phyloP scores from a whole-genome alignment of 2,797 vertebrate species.

The Sebastes iracundus region DNA sequence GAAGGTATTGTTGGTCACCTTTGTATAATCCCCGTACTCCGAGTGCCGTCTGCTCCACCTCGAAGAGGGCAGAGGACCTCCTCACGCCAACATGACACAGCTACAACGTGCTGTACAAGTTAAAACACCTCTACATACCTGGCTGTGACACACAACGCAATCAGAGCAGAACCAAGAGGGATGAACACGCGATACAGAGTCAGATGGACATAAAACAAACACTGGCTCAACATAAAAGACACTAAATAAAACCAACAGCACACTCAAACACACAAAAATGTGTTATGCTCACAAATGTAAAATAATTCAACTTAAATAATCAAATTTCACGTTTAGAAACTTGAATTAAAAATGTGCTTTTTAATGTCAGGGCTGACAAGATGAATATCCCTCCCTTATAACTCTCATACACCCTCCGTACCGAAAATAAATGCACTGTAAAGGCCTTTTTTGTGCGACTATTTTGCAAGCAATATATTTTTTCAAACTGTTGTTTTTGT shows the following conservation, averaged over 20 bases:
- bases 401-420: too few relatives aligned
- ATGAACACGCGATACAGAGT: not conserved
- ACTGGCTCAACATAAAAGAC: not conserved
- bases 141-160: not conserved
- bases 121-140: not conserved
- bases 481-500: too few relatives aligned
- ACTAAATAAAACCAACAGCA: not conserved
- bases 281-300: not conserved
- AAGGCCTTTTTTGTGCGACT: too few relatives aligned
- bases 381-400: not conserved
- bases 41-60: constrained; percentile 19
- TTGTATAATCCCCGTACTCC: constrained; percentile 35
- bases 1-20: constrained; percentile 52
- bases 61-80: constrained; percentile 12
- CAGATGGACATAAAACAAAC: not conserved
- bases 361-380: not conserved
- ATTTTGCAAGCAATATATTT: too few relatives aligned
- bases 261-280: not conserved
- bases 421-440: too few relatives aligned
- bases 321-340: not conserved
- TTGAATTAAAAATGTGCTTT: too few relatives aligned
- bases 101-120: not conserved
- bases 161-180: not conserved
- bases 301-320: not conserved
- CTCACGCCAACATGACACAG: constrained; percentile 1